Evolutionary conservation across 2,113 vertebrate genomes (phyloP).

Genomic region (Pygathrix nemaeus): DNA sequence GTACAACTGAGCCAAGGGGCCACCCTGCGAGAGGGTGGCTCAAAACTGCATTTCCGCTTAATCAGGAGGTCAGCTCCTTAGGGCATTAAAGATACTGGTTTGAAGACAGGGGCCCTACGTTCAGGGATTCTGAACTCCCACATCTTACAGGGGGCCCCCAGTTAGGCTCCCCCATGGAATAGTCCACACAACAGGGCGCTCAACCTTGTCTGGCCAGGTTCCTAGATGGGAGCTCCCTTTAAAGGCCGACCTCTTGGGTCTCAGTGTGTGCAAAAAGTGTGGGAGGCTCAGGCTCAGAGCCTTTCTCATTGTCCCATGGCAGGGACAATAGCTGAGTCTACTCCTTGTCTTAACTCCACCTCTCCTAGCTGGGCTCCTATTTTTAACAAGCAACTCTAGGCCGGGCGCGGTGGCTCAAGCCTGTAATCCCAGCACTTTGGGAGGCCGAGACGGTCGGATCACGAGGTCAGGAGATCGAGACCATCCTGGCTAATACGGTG

Average conservation of each 20-base stretch:
- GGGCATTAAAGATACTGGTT: background rate
- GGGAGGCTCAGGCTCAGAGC: background rate
- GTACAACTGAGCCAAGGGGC: background rate
- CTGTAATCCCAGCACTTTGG: background rate
- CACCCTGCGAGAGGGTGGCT: background rate
- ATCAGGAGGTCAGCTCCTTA: background rate
- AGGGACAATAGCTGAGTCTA: background rate
- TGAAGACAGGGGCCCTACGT: background rate
- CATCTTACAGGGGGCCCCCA: background rate
- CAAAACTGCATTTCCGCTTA: background rate
- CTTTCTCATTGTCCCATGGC: background rate
- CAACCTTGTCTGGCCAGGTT: background rate
- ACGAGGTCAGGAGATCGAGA: background rate
- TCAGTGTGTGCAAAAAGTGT: background rate
- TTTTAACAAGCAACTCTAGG: background rate
- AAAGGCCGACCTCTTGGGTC: background rate
- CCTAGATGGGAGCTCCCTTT: background rate
- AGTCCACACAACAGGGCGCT: background rate
- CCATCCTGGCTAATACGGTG: background rate
- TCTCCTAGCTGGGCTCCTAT: background rate
- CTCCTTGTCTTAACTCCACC: background rate
- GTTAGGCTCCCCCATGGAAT: background rate
- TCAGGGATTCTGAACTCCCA: background rate
- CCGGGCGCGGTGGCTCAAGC: background rate
- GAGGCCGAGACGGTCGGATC: background rate